Evolutionary conservation across 2,113 vertebrate genomes (phyloP).

Genomic region (Apodemus sylvaticus): DNA sequence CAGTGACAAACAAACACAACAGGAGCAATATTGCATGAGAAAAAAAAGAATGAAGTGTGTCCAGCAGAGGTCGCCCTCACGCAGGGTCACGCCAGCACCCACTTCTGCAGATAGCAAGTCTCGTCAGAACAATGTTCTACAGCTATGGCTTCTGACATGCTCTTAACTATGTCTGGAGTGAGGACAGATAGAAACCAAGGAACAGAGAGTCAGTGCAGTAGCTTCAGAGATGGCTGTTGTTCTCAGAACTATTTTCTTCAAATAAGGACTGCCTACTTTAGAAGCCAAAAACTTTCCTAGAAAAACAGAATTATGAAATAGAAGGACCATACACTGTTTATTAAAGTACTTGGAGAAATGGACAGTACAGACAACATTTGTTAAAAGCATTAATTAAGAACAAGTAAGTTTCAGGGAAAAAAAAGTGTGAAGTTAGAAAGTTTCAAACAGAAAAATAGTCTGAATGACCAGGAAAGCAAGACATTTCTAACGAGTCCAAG

Average conservation of each 20-base stretch:
- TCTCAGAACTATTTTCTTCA: not conserved
- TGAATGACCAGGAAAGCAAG: not conserved
- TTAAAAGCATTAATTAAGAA: not conserved
- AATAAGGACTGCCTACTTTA: not conserved
- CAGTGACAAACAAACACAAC: not conserved
- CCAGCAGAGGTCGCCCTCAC: conserved; percentile 44
- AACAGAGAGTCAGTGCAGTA: not conserved
- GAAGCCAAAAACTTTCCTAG: not conserved
- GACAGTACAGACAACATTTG: not conserved
- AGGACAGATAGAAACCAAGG: not conserved
- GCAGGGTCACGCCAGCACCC: not conserved
- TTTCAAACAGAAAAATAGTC: not conserved
- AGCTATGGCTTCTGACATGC: not conserved
- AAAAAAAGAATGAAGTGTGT: not conserved
- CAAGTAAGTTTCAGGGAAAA: not conserved
- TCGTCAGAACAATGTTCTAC: not conserved
- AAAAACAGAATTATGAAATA: not conserved
- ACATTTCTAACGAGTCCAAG: not conserved
- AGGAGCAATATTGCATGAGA: not conserved
- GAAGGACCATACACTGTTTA: not conserved
- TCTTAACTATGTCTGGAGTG: not conserved
- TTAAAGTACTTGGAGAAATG: not conserved
- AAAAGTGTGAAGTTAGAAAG: not conserved
- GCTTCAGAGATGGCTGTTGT: not conserved
- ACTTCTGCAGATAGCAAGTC: not conserved